Evolutionary conservation across 2,888 invertebrate genomes (phyloP).

Genomic region (Dendrolimus pini): DNA sequence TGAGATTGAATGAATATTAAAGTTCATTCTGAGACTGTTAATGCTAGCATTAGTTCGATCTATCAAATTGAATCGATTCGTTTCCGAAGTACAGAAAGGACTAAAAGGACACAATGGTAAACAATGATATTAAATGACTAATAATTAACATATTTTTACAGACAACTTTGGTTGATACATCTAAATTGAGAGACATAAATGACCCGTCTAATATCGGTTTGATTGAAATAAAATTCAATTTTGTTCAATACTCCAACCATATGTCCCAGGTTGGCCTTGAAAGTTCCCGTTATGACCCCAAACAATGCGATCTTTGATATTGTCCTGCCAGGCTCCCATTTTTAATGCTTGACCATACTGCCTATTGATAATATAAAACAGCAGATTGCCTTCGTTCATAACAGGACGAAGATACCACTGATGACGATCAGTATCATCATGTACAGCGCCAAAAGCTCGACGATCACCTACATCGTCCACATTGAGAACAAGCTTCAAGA

Average conservation of each 20-base stretch:
- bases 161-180: too few relatives aligned
- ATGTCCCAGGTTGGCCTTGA: not conserved
- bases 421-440: not conserved
- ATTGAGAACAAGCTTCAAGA: not conserved
- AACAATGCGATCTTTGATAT: not conserved
- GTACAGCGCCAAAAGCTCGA: not conserved
- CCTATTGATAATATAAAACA: not conserved
- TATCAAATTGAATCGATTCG: too few relatives aligned
- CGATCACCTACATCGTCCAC: not conserved
- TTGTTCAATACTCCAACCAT: not conserved
- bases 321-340: not conserved
- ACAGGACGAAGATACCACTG: not conserved
- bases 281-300: not conserved
- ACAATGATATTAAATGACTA: too few relatives aligned
- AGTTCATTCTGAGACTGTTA: too few relatives aligned
- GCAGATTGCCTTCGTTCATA: not conserved
- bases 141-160: too few relatives aligned
- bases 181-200: too few relatives aligned
- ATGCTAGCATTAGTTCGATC: too few relatives aligned
- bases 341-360: not conserved
- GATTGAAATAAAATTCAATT: too few relatives aligned
- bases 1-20: too few relatives aligned
- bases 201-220: too few relatives aligned
- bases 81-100: too few relatives aligned
- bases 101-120: too few relatives aligned